phyloP scores from a whole-genome alignment of 2,797 vertebrate species.

The Danionella dracula region DNA sequence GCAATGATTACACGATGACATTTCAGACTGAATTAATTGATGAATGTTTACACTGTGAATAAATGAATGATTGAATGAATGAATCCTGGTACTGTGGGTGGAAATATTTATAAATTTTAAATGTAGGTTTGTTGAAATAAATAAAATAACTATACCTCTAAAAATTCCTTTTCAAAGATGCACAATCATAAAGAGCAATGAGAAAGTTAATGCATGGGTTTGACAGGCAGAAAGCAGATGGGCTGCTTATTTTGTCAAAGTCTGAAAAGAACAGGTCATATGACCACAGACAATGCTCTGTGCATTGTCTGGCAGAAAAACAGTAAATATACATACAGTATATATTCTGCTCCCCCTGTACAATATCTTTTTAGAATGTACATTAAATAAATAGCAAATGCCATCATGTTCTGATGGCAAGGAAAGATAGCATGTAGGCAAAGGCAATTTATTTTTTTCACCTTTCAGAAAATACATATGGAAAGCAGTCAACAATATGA shows the following conservation, averaged over 20 bases:
- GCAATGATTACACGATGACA: no score
- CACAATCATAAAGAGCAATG: neutral
- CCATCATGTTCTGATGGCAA: conserved; percentile 63
- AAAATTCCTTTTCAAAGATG: conserved; percentile 20
- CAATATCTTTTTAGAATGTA: conserved; percentile 66
- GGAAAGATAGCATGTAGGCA: conserved; percentile 59
- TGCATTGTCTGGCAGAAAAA: conserved; percentile 40
- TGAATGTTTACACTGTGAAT: no score
- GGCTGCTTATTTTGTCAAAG: conserved; percentile 29
- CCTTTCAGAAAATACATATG: conserved; percentile 62
- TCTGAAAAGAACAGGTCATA: conserved; percentile 32
- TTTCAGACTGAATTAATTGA: no score
- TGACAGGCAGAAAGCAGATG: conserved; percentile 40
- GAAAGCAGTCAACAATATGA: conserved; percentile 61
- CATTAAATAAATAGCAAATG: conserved; percentile 72
- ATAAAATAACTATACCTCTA: no score
- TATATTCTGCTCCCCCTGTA: conserved; percentile 38
- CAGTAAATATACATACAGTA: neutral
- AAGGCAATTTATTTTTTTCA: conserved; percentile 67
- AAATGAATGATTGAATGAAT: no score
- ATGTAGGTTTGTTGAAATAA: no score
- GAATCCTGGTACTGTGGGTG: no score
- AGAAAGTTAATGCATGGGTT: conserved; percentile 32
- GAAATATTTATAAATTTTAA: no score
- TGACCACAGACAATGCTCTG: conserved; percentile 27